Evolutionary conservation across 2,888 invertebrate genomes (phyloP).

Genomic region (Sphaeridia pumilis): DNA sequence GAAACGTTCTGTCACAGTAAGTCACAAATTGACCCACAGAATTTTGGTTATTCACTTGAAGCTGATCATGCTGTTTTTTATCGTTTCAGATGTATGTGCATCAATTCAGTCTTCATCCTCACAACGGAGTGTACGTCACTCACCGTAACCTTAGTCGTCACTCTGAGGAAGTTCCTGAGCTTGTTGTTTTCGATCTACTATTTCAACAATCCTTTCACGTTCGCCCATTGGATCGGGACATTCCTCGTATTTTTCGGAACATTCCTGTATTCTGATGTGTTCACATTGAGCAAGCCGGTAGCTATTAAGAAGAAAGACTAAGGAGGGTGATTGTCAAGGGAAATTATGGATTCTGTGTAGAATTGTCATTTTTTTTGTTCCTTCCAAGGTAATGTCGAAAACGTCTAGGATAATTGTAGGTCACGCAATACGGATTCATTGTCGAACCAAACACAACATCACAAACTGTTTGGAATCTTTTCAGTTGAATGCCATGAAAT

Average conservation of each 20-base stretch:
- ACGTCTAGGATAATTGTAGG: background rate
- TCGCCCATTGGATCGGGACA: constrained; percentile 83
- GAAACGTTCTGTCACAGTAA: constrained; percentile 81
- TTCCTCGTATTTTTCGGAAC: constrained; percentile 84
- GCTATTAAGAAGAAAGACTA: background rate
- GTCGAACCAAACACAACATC: too few relatives aligned
- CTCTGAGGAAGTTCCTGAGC: constrained; percentile 87
- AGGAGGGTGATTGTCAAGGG: background rate
- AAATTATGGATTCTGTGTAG: background rate
- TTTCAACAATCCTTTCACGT: constrained; percentile 87
- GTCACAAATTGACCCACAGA: too few relatives aligned
- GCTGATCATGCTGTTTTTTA: constrained; percentile 5
- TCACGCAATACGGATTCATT: too few relatives aligned
- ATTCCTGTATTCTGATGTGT: constrained; percentile 68
- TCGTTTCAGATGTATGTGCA: constrained; percentile 61
- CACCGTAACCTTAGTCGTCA: constrained; percentile 90
- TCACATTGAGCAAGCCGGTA: constrained; percentile 14
- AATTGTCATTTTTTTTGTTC: background rate
- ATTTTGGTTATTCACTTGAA: background rate
- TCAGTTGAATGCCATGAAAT: too few relatives aligned
- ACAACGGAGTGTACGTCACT: constrained; percentile 89
- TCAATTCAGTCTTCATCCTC: constrained; percentile 84
- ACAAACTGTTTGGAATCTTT: too few relatives aligned
- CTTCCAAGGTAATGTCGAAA: background rate
- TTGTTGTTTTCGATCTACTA: constrained; percentile 89